Percentiles rank a stretch among this genome's conserved stretches.
Evolutionary conservation across 2,113 vertebrate species (phyloP).

Genomic region (Origma solitaria): DNA sequence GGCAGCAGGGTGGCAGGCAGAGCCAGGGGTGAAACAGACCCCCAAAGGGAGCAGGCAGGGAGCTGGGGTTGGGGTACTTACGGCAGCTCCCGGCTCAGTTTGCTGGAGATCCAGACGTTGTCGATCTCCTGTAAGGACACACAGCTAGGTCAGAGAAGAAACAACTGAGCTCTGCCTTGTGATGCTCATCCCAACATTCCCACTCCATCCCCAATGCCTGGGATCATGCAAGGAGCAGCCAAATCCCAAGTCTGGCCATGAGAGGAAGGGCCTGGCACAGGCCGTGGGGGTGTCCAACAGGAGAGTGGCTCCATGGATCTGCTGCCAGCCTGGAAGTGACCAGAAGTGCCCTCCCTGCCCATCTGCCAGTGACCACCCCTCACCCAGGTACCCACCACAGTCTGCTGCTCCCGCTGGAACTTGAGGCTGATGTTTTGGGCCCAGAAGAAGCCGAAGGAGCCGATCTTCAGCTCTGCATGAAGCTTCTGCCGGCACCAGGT

Average conservation of each 20-base stretch:
- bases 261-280: neutral
- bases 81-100: conserved; percentile 91
- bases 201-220: accelerated
- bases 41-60: neutral
- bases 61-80: conserved; percentile 68
- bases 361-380: accelerated
- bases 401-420: conserved; percentile 85
- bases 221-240: neutral
- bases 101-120: conserved; percentile 92
- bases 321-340: neutral
- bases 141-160: neutral
- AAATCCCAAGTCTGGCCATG: neutral
- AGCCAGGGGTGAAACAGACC: neutral
- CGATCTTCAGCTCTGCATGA: conserved; percentile 87
- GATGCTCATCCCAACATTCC: neutral
- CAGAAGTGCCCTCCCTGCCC: neutral
- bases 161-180: neutral
- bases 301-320: neutral
- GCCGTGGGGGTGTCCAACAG: neutral
- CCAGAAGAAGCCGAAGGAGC: conserved; percentile 87
- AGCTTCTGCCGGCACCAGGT: conserved; percentile 83
- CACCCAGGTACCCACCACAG: conserved; percentile 75
- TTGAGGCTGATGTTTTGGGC: conserved; percentile 88
- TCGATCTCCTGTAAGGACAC: conserved; percentile 87
- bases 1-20: neutral